Conservation (phyloP, 2,797 vertebrate genomes). For the Arctocebus calabarensis region DNA sequence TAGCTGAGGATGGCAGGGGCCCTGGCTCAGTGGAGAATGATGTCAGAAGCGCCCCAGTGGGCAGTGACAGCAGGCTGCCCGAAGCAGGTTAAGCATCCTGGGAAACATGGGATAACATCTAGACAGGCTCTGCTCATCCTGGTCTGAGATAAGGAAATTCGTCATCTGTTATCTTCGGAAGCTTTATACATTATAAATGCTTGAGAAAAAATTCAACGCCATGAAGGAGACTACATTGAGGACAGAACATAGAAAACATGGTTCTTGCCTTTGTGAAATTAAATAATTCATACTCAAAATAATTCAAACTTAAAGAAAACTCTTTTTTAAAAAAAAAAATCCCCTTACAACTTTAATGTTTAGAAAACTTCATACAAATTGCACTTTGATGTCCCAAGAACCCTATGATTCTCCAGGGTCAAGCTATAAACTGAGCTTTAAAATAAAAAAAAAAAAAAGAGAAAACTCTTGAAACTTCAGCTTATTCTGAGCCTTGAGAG, state of each 20-base stretch:
- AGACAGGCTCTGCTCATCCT: background rate
- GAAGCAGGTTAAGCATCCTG: background rate
- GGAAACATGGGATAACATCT: background rate
- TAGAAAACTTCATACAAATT: conserved; percentile 58
- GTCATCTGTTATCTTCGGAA: background rate
- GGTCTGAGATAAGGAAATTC: background rate
- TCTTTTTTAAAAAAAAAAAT: conserved; percentile 1
- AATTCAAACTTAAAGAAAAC: background rate
- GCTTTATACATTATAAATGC: background rate
- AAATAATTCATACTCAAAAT: background rate
- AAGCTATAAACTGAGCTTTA: conserved; percentile 26
- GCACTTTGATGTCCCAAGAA: conserved; percentile 38
- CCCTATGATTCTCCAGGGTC: conserved; percentile 14
- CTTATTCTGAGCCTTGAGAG: background rate
- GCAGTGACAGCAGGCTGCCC: background rate
- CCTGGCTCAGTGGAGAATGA: background rate
- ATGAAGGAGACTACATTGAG: background rate
- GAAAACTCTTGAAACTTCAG: background rate
- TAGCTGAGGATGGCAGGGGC: background rate
- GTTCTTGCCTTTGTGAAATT: background rate
- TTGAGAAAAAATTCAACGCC: background rate
- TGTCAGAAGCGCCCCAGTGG: no score
- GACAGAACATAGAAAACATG: background rate
- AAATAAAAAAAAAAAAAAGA: conserved; percentile 16
- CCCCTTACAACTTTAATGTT: conserved; percentile 29